Evolutionary conservation across 1,140 invertebrate species (phyloP).

Genomic region (Drosophila hydei): DNA sequence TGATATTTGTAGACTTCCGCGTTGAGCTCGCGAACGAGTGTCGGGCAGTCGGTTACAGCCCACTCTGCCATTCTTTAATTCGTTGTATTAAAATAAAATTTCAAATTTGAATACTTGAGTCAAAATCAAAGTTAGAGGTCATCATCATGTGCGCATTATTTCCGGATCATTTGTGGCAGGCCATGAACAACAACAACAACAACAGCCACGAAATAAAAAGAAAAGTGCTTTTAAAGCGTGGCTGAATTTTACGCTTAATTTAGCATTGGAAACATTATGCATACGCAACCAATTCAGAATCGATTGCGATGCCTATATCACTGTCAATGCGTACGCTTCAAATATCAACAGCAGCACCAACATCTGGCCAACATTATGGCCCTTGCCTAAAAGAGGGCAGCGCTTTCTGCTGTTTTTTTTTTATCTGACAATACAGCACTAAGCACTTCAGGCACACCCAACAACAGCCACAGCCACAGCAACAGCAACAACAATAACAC

Average conservation of each 20-base stretch:
- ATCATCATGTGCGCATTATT: slow-evolving; percentile 54
- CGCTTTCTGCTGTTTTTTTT: slow-evolving; percentile 8
- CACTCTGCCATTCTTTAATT: too few species aligned
- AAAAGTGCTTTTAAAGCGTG: slow-evolving; percentile 59
- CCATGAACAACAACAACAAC: slow-evolving; percentile 9
- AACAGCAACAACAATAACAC: slow-evolving; percentile 40
- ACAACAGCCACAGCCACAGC: slow-evolving; percentile 14
- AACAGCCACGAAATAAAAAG: background rate
- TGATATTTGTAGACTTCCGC: too few species aligned
- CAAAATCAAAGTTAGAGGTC: slow-evolving; percentile 9
- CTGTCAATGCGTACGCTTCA: background rate
- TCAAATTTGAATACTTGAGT: background rate
- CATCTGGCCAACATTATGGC: slow-evolving; percentile 21
- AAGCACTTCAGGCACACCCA: slow-evolving; percentile 36
- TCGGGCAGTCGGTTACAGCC: too few species aligned
- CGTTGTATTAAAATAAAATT: background rate
- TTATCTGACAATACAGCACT: slow-evolving; percentile 22
- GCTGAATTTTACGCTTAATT: slow-evolving; percentile 78
- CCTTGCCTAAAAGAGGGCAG: slow-evolving; percentile 15
- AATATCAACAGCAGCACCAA: slow-evolving; percentile 3
- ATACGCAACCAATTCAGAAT: slow-evolving; percentile 31
- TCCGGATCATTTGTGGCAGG: slow-evolving; percentile 61
- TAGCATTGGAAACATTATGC: slow-evolving; percentile 66
- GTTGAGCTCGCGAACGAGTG: too few species aligned
- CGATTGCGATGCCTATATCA: slow-evolving; percentile 27